These are phyloP conservation scores for Oncorhynchus mykiss DNA, from an alignment of 2,113 vertebrate species.

Conservation along the genomic window DNA sequence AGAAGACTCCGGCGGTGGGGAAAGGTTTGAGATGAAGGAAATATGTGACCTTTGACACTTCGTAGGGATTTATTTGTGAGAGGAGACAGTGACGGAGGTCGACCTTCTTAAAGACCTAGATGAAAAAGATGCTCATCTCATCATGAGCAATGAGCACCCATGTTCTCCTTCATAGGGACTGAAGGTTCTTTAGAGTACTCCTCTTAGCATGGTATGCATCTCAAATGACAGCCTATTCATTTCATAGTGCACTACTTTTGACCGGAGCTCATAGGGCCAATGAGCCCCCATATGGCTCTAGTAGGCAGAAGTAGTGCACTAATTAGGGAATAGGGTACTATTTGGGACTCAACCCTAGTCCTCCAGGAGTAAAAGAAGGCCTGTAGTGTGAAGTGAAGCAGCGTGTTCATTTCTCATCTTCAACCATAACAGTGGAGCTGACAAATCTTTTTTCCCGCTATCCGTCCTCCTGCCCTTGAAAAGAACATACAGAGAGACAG, in stretches of 20 bases:
- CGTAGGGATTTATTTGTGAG: conserved; percentile 64
- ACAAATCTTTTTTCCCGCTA: no score
- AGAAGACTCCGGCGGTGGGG: conserved; percentile 27
- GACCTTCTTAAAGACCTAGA: not conserved
- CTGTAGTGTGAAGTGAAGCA: not conserved
- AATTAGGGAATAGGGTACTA: no score
- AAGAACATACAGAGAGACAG: conserved; percentile 60
- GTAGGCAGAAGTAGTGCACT: no score
- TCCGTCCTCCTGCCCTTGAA: conserved; percentile 58
- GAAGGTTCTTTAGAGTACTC: not conserved
- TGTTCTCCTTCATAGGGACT: not conserved
- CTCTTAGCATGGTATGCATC: no score
- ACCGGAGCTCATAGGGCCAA: no score
- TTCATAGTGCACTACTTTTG: no score
- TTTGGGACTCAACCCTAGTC: no score
- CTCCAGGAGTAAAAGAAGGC: no score
- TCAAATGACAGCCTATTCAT: no score
- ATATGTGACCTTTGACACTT: conserved; percentile 61
- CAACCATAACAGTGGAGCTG: not conserved
- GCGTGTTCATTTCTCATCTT: not conserved
- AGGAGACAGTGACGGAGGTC: conserved; percentile 15
- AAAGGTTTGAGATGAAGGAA: conserved; percentile 60
- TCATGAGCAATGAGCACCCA: not conserved
- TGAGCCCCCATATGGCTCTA: no score
- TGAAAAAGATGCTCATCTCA: not conserved